phyloP scores from a whole-genome alignment of 2,888 invertebrate genomes.

The Brachylomia viminalis region DNA sequence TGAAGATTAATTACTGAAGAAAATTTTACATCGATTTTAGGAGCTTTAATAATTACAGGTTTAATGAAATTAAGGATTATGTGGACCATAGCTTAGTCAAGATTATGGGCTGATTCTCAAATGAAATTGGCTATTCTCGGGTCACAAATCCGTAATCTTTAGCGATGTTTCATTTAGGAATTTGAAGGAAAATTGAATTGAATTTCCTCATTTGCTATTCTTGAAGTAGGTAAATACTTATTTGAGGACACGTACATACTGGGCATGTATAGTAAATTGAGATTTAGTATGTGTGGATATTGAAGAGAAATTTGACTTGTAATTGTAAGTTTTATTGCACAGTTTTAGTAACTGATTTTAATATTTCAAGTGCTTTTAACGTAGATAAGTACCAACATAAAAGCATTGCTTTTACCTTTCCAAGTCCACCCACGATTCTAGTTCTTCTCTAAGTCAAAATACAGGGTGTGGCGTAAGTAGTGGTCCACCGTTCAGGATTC shows the following conservation, averaged over 20 bases:
- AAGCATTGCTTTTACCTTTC: not conserved
- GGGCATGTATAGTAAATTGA: too few species aligned
- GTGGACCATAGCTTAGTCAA: slow-evolving; percentile 42
- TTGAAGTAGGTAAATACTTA: too few species aligned
- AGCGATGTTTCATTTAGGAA: slow-evolving; percentile 33
- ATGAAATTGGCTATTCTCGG: slow-evolving; percentile 42
- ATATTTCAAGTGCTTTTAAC: too few species aligned
- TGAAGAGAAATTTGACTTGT: too few species aligned
- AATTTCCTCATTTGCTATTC: not conserved
- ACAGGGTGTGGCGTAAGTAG: too few species aligned
- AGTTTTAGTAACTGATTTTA: too few species aligned
- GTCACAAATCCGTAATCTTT: slow-evolving; percentile 50
- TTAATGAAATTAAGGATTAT: slow-evolving; percentile 60
- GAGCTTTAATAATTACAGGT: slow-evolving; percentile 61
- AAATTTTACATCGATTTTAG: slow-evolving; percentile 65
- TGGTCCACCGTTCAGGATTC: too few species aligned
- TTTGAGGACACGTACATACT: too few species aligned
- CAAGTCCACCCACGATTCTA: not conserved
- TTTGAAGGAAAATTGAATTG: slow-evolving; percentile 6
- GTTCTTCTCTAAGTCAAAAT: not conserved
- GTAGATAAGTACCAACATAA: too few species aligned
- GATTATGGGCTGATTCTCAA: slow-evolving; percentile 48
- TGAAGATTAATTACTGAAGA: slow-evolving; percentile 65
- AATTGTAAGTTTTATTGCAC: too few species aligned
- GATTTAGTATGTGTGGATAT: too few species aligned